Conservation (phyloP, 2,797 vertebrate genomes). For the Typhlichthys subterraneus region DNA sequence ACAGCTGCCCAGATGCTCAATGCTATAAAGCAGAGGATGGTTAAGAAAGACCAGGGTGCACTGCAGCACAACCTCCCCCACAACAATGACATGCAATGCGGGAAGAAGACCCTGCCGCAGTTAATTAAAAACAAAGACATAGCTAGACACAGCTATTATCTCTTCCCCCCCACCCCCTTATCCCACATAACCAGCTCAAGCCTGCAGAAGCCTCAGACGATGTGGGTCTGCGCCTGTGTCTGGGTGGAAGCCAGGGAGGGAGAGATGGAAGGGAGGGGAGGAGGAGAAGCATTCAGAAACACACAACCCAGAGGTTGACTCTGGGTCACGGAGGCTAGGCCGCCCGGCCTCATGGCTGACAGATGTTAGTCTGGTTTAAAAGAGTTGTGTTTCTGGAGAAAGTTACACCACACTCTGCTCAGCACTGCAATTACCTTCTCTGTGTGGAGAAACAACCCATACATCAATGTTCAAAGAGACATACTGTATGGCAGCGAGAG, state of each 20-base stretch:
- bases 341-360: slow-evolving; percentile 62
- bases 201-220: slow-evolving; percentile 35
- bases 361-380: slow-evolving; percentile 68
- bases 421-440: slow-evolving; percentile 55
- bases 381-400: slow-evolving; percentile 61
- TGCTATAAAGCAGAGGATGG: slow-evolving; percentile 22
- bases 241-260: slow-evolving; percentile 46
- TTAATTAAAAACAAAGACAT: slow-evolving; percentile 66
- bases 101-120: slow-evolving; percentile 42
- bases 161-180: slow-evolving; percentile 28
- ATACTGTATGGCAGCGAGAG: too few relatives aligned
- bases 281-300: slow-evolving; percentile 32
- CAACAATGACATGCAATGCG: slow-evolving; percentile 36
- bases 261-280: slow-evolving; percentile 13
- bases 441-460: slow-evolving; percentile 55
- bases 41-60: slow-evolving; percentile 19
- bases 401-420: slow-evolving; percentile 47
- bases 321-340: slow-evolving; percentile 53
- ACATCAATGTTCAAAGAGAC: slow-evolving; percentile 49
- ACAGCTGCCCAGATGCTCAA: background rate
- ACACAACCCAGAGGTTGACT: slow-evolving; percentile 59
- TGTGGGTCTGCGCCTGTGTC: slow-evolving; percentile 58
- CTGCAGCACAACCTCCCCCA: background rate
- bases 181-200: slow-evolving; percentile 43
- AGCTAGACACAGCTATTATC: slow-evolving; percentile 29